Percentiles rank a stretch among this genome's conserved stretches.
phyloP scores from a whole-genome alignment of 2,797 vertebrate species.

The Okamejei kenojei region DNA sequence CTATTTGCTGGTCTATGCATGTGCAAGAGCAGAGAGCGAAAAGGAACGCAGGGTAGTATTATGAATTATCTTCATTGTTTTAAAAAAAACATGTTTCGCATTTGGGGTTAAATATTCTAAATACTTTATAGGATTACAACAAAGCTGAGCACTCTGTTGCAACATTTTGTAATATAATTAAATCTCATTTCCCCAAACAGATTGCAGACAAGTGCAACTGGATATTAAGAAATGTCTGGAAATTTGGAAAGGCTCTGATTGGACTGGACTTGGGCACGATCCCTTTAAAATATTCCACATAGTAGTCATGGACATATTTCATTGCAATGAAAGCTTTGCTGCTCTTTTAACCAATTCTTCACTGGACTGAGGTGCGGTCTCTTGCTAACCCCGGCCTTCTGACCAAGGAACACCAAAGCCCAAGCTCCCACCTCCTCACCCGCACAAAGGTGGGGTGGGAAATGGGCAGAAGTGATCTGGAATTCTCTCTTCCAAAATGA shows the following conservation, averaged over 20 bases:
- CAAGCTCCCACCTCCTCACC: neutral
- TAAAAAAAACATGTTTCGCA: neutral
- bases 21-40: neutral
- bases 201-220: neutral
- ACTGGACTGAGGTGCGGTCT: neutral
- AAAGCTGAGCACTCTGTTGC: neutral
- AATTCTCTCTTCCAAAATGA: neutral
- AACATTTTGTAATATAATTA: neutral
- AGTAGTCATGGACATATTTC: neutral
- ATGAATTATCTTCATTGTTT: neutral
- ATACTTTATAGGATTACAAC: constrained; percentile 23
- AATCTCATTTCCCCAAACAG: neutral
- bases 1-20: neutral
- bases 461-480: no score
- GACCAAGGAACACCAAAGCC: neutral
- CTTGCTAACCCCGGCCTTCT: neutral
- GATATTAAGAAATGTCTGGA: neutral
- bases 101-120: constrained; percentile 12
- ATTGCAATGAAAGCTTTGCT: neutral
- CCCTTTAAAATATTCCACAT: neutral
- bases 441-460: neutral
- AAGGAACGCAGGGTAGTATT: neutral
- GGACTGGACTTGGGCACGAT: neutral
- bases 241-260: neutral
- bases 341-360: neutral